These are phyloP conservation scores for Sebastolobus altivelis DNA, from an alignment of 2,797 vertebrate species.

Conservation along the genomic window DNA sequence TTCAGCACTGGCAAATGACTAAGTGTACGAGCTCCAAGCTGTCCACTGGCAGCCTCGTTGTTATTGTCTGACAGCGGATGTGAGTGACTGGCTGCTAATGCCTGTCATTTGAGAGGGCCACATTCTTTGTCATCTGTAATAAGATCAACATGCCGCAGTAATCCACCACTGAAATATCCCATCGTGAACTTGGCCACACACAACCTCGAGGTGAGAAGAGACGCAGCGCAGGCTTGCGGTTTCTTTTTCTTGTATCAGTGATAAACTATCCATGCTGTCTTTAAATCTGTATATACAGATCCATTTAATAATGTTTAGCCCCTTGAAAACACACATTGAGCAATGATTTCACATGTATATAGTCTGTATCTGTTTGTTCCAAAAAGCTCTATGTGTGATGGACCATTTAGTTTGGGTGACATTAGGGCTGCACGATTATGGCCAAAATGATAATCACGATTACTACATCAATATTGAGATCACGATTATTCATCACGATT, in stretches of 20 bases:
- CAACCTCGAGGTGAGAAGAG: constrained; percentile 37
- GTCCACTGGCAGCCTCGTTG: constrained; percentile 45
- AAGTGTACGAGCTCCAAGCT: constrained; percentile 24
- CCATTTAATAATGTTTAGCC: neutral
- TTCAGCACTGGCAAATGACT: constrained; percentile 54
- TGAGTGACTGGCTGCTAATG: constrained; percentile 63
- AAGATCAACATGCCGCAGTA: constrained; percentile 75
- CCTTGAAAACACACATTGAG: neutral
- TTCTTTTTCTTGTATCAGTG: neutral
- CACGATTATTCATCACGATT: too few relatives aligned
- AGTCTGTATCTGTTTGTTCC: neutral
- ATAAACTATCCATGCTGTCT: constrained; percentile 5
- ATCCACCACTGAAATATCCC: constrained; percentile 75
- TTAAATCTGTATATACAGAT: neutral
- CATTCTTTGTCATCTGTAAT: constrained; percentile 68
- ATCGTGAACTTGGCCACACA: constrained; percentile 53
- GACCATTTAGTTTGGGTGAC: neutral
- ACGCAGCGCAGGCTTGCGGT: neutral
- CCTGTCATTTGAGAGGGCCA: constrained; percentile 74
- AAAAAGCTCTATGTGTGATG: neutral
- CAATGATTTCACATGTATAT: neutral
- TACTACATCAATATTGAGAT: too few relatives aligned
- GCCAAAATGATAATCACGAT: too few relatives aligned
- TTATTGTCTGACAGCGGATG: constrained; percentile 70
- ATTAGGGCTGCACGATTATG: too few relatives aligned